Conservation (phyloP, 2,888 invertebrate genomes). For the Drosophila recens region DNA sequence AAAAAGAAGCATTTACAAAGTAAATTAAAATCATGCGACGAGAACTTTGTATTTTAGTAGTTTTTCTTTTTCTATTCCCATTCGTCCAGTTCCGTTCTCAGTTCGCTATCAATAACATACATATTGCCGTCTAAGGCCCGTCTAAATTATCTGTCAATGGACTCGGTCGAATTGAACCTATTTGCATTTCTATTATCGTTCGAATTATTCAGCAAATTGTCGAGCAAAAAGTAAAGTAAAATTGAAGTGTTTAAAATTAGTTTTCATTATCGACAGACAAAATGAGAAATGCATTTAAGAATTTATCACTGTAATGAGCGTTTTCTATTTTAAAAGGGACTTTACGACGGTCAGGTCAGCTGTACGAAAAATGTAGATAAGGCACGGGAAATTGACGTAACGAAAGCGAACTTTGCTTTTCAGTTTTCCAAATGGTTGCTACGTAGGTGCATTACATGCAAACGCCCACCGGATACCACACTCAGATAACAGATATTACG, state of each 20-base stretch:
- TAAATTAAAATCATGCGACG: conserved; percentile 28
- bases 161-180: conserved; percentile 33
- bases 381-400: conserved; percentile 13
- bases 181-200: conserved; percentile 53
- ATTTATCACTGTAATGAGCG: conserved; percentile 3
- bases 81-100: conserved; percentile 19
- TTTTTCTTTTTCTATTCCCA: conserved; percentile 23
- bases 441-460: conserved; percentile 14
- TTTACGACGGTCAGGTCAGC: conserved; percentile 1
- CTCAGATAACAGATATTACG: conserved; percentile 36
- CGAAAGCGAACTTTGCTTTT: conserved; percentile 31
- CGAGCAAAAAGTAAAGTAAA: conserved; percentile 11
- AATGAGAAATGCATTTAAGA: conserved; percentile 43
- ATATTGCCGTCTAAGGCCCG: conserved; percentile 16
- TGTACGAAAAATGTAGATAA: conserved; percentile 14
- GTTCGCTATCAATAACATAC: conserved; percentile 21
- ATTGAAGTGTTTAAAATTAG: conserved; percentile 29
- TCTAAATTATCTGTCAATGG: conserved; percentile 58
- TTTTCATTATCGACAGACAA: conserved; percentile 40
- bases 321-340: conserved; percentile 8
- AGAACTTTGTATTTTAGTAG: conserved; percentile 38
- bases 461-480: conserved; percentile 31
- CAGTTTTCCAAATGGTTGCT: neutral
- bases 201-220: conserved; percentile 35
- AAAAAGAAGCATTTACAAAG: conserved; percentile 3